phyloP scores from a whole-genome alignment of 2,797 vertebrate genomes.

The Scyliorhinus canicula region DNA sequence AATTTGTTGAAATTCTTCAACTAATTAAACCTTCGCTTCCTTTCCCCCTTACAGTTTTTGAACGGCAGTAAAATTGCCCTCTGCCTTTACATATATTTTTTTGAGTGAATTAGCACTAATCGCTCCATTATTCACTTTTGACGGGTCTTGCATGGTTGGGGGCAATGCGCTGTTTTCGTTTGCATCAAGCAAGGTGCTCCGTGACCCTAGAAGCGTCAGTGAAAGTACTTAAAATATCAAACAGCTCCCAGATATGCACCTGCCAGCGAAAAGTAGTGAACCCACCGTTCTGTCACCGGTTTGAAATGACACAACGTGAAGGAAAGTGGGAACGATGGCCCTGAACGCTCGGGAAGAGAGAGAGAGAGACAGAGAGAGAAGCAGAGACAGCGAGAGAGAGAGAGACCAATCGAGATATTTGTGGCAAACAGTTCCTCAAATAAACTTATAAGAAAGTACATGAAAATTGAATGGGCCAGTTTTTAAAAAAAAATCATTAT shows the following conservation, averaged over 20 bases:
- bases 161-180: background rate
- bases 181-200: slow-evolving; percentile 51
- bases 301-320: slow-evolving; percentile 61
- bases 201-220: slow-evolving; percentile 74
- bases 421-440: background rate
- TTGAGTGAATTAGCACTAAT: background rate
- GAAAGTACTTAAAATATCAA: slow-evolving; percentile 75
- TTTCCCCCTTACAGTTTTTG: background rate
- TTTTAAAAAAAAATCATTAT: background rate
- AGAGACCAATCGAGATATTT: background rate
- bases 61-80: background rate
- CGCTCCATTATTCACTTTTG: background rate
- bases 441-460: background rate
- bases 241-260: slow-evolving; percentile 56
- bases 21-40: background rate
- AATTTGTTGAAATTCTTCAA: background rate
- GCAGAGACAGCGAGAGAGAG: too few relatives aligned
- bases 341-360: background rate
- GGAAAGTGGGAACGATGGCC: slow-evolving; percentile 43
- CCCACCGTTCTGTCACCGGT: slow-evolving; percentile 66
- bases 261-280: slow-evolving; percentile 67
- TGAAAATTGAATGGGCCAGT: background rate
- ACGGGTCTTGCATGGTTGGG: too few relatives aligned
- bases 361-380: too few relatives aligned
- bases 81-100: too few relatives aligned